These are phyloP conservation scores for Congeria kusceri DNA, from an alignment of 2,888 invertebrate genomes.

Conservation along the genomic window DNA sequence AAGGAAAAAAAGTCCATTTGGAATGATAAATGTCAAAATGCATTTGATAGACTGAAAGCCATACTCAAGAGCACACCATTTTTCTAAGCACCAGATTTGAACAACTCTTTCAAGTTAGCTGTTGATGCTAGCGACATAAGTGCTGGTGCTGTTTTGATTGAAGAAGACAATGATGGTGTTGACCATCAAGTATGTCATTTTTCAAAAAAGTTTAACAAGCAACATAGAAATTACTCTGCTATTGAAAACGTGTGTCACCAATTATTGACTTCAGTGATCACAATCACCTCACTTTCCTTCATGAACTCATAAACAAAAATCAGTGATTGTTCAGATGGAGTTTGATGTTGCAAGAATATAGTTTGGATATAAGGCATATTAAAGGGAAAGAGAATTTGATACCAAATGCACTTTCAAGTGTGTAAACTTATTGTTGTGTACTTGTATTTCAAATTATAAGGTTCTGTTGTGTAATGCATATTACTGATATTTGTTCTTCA, in stretches of 20 bases:
- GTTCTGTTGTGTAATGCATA: too few relatives aligned
- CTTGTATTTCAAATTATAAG: background rate
- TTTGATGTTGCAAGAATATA: background rate
- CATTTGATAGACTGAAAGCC: background rate
- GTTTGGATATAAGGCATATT: background rate
- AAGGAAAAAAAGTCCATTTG: background rate
- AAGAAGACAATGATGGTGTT: background rate
- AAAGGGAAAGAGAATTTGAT: background rate
- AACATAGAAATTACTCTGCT: slow-evolving; percentile 2
- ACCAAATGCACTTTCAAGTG: background rate
- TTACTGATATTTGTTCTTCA: too few relatives aligned
- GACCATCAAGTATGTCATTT: background rate
- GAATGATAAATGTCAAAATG: background rate
- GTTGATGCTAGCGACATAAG: background rate
- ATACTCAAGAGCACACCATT: background rate
- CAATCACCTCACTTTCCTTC: slow-evolving; percentile 15
- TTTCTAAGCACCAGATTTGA: background rate
- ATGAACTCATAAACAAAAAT: slow-evolving; percentile 3
- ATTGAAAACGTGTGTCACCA: background rate
- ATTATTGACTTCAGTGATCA: background rate
- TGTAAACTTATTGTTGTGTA: background rate
- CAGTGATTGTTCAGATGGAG: background rate
- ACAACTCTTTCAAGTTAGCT: background rate
- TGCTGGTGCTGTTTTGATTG: background rate
- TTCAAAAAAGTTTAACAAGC: background rate